These are phyloP conservation scores for Sthenelais limicola DNA, from an alignment of 2,888 invertebrate species.

Conservation along the genomic window DNA sequence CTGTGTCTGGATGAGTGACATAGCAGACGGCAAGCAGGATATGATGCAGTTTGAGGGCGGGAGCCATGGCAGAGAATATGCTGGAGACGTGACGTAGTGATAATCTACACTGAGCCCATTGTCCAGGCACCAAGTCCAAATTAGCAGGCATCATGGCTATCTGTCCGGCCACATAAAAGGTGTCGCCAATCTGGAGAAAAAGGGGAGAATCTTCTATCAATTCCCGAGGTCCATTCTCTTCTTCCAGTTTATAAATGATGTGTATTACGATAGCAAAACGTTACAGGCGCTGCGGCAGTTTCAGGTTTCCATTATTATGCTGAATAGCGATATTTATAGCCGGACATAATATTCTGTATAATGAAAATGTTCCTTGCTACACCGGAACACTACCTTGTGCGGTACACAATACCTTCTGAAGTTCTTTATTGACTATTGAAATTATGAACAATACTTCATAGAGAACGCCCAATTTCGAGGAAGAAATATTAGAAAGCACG, in stretches of 20 bases:
- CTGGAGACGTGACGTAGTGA: constrained; percentile 87
- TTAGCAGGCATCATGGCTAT: constrained; percentile 90
- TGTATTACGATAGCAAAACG: not conserved
- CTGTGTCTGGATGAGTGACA: constrained; percentile 81
- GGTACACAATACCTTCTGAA: no score
- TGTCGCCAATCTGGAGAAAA: constrained; percentile 25
- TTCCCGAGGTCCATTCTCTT: not conserved
- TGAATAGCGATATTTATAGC: not conserved
- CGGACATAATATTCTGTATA: no score
- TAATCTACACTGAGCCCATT: constrained; percentile 86
- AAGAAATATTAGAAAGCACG: not conserved
- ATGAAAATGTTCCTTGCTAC: no score
- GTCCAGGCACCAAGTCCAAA: constrained; percentile 83
- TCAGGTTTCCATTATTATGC: not conserved
- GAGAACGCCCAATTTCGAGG: no score
- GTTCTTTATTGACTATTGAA: no score
- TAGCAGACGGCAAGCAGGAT: constrained; percentile 92
- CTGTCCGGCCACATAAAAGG: constrained; percentile 89
- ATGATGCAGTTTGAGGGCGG: constrained; percentile 82
- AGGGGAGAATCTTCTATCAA: not conserved
- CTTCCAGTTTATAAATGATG: not conserved
- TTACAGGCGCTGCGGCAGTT: not conserved
- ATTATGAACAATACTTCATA: not conserved
- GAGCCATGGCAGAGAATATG: constrained; percentile 84
- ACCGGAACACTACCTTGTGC: no score